Percentiles rank a stretch among this genome's conserved stretches.
Conservation (phyloP, 2,888 invertebrate genomes). For the Brachypterus glaber region DNA sequence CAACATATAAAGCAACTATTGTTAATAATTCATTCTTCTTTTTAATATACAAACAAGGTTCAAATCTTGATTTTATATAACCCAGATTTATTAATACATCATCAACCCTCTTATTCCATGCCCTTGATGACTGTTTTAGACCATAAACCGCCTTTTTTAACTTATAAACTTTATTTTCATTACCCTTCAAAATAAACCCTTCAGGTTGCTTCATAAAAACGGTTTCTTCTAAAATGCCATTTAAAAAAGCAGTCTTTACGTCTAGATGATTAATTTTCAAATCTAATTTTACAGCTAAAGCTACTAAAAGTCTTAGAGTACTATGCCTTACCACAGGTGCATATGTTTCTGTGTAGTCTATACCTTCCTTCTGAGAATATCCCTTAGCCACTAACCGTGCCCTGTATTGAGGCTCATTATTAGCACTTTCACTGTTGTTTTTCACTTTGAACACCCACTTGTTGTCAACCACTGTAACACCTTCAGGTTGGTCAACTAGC, state of each 20-base stretch:
- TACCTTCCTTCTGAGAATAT: slow-evolving; percentile 16
- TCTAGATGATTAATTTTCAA: slow-evolving; percentile 18
- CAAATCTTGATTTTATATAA: slow-evolving; percentile 17
- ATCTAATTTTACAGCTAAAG: slow-evolving; percentile 15
- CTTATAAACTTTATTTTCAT: slow-evolving; percentile 12
- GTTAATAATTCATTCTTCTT: slow-evolving; percentile 10
- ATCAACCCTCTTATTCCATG: slow-evolving; percentile 18
- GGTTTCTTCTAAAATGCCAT: slow-evolving; percentile 22
- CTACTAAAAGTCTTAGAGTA: slow-evolving; percentile 20
- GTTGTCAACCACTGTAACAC: slow-evolving; percentile 19
- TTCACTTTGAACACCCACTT: slow-evolving; percentile 28
- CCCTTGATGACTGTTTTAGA: slow-evolving; percentile 19
- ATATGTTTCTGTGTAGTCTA: slow-evolving; percentile 22
- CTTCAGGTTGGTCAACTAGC: slow-evolving; percentile 18
- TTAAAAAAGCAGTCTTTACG: slow-evolving; percentile 26
- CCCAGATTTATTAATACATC: slow-evolving; percentile 11
- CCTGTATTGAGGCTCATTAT: slow-evolving; percentile 17
- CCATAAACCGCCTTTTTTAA: slow-evolving; percentile 21
- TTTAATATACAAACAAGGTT: slow-evolving; percentile 20
- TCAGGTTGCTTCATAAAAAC: slow-evolving; percentile 21
- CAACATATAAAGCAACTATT: slow-evolving; percentile 20
- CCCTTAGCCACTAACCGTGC: slow-evolving; percentile 15
- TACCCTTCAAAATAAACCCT: slow-evolving; percentile 12
- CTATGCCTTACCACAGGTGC: slow-evolving; percentile 22
- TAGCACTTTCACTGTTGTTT: slow-evolving; percentile 16